Evolutionary conservation across 2,888 invertebrate species (phyloP), one percentile per base, ranked within the genome.

Genomic region (Amiota communis): DNA sequence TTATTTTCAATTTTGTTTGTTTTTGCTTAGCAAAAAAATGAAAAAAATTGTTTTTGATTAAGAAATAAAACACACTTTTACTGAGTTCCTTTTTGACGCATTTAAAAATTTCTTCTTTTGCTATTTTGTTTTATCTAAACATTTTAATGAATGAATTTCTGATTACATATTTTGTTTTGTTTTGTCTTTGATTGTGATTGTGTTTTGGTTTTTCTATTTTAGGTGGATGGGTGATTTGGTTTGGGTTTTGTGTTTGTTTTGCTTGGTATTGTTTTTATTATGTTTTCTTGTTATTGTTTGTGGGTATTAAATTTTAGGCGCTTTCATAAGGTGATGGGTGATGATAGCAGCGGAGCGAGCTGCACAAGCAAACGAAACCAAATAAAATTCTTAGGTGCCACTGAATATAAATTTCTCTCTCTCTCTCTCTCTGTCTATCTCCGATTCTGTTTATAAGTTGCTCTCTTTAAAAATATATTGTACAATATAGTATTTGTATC

Each of bases 141-240:
- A 64, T 46, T 15, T 64, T 64, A 13, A 49, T 68, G 68, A 68
- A 68, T 68, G 68, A 68, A 68, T 68, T 68, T 68, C 23, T 65
- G 8, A 56, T 56, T n/a, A 56, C 56, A 36, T 36, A 36, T 53
- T n/a, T 53, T 3, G 15, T 53, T 53, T 36, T 20, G 56, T 56
- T 36, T 20, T 51, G 17, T 36, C 36, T 36, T 36, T 36, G 8
- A 36, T 36, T 36, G 36, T 36, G 36, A 36, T 36, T 36, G 15
- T 56, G 15, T 64, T 56, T 74, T 63, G 23, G 68, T 48, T 68
- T 59, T 73, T 69, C 65, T 61, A 46, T 70, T 17, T n/a, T n/a
- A n/a, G 23, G 23, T 23, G 23, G 23, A 2, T 51, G 51, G 51
- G 68, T 67, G 48, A n/a, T n/a, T n/a, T n/a, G n/a, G n/a, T n/a